Evolutionary conservation across 2,888 invertebrate species (phyloP).

Genomic region (Nycteola revayana): DNA sequence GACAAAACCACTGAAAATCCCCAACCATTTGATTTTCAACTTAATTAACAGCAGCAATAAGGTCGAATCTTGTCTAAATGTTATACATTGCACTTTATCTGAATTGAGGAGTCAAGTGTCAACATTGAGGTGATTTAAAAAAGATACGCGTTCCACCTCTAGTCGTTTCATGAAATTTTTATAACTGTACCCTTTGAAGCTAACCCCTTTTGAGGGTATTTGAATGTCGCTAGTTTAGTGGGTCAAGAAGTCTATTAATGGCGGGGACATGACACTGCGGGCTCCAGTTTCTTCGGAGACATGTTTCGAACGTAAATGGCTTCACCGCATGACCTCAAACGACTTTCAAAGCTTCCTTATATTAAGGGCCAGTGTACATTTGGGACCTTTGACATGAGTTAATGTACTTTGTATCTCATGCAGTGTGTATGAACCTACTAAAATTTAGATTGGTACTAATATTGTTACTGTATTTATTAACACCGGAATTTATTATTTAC

Average conservation of each 20-base stretch:
- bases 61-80: slow-evolving; percentile 30
- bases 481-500: too few species aligned
- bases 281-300: slow-evolving; percentile 42
- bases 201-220: slow-evolving; percentile 50
- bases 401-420: too few species aligned
- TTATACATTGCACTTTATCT: slow-evolving; percentile 32
- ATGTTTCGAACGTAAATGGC: slow-evolving; percentile 1
- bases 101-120: slow-evolving; percentile 36
- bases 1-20: slow-evolving; percentile 25
- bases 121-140: slow-evolving; percentile 50
- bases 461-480: too few species aligned
- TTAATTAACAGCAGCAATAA: slow-evolving; percentile 23
- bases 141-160: slow-evolving; percentile 42
- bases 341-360: not conserved
- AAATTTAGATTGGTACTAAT: too few species aligned
- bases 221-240: slow-evolving; percentile 61
- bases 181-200: slow-evolving; percentile 58
- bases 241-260: slow-evolving; percentile 67
- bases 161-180: slow-evolving; percentile 62
- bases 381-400: too few species aligned
- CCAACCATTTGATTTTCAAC: slow-evolving; percentile 25
- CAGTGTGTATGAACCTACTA: too few species aligned
- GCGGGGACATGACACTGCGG: slow-evolving; percentile 43
- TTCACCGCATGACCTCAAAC: slow-evolving; percentile 8
- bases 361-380: too few species aligned